Evolutionary conservation across 92 coral and sea anemone genomes (phyloP).

Genomic region (Bergia sp.): DNA sequence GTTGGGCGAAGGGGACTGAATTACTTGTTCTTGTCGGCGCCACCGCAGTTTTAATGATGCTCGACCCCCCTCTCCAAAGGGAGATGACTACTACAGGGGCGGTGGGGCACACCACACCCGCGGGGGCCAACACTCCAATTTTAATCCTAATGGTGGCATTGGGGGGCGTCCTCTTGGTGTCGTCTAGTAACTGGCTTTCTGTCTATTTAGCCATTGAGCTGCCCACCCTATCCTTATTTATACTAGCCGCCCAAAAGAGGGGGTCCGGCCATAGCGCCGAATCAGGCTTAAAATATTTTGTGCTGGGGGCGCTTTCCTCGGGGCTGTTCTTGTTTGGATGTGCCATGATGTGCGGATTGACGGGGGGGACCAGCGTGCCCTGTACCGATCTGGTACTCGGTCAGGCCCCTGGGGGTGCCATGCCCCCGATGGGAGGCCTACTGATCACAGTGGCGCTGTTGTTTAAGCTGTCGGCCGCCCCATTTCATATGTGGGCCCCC

Average conservation of each 20-base stretch:
- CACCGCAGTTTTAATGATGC: constrained; percentile 72
- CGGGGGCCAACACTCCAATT: constrained; percentile 63
- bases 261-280: constrained; percentile 86
- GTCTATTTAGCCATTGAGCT: constrained; percentile 83
- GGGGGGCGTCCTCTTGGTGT: constrained; percentile 76
- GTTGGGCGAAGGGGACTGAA: constrained; percentile 70
- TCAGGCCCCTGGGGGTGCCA: constrained; percentile 67
- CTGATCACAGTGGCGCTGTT: constrained; percentile 70
- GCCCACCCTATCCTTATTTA: constrained; percentile 83
- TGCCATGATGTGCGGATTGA: constrained; percentile 81
- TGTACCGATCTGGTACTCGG: constrained; percentile 72
- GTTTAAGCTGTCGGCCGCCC: constrained; percentile 85
- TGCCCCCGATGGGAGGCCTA: constrained; percentile 70
- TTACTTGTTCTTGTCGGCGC: constrained; percentile 73
- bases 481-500: constrained; percentile 94
- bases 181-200: constrained; percentile 82
- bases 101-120: constrained; percentile 44
- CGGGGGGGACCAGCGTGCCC: constrained; percentile 77
- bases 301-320: constrained; percentile 88
- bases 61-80: constrained; percentile 54
- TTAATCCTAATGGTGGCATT: constrained; percentile 75
- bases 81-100: constrained; percentile 38
- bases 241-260: constrained; percentile 76
- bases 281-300: constrained; percentile 86
- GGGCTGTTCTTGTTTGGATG: constrained; percentile 91